Percentiles rank a stretch among this genome's conserved stretches.
phyloP scores from a whole-genome alignment of 2,888 invertebrate genomes.

The Morpho deidamia region DNA sequence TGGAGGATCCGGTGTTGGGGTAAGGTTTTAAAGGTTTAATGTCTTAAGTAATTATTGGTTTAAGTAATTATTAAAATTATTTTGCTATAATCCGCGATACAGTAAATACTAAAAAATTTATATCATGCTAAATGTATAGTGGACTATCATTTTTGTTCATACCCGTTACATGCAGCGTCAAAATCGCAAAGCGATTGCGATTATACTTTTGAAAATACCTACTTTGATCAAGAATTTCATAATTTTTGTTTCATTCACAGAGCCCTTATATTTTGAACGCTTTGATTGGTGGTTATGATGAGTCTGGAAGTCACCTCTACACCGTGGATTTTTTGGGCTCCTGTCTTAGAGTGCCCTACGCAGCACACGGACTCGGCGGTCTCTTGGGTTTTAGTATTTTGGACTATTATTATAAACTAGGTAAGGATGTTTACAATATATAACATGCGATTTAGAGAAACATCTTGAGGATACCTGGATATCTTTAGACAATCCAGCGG shows the following conservation, averaged over 20 bases:
- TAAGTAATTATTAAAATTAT: not conserved
- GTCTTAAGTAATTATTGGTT: not conserved
- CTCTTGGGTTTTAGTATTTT: constrained; percentile 91
- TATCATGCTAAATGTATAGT: too few relatives aligned
- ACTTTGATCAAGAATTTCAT: too few relatives aligned
- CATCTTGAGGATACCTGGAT: not conserved
- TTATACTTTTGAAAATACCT: too few relatives aligned
- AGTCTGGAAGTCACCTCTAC: constrained; percentile 87
- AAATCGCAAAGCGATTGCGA: too few relatives aligned
- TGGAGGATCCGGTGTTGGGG: constrained; percentile 88
- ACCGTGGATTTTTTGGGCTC: constrained; percentile 96
- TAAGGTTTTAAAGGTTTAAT: constrained; percentile 30
- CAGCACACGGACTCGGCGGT: constrained; percentile 96
- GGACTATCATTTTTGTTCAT: not conserved
- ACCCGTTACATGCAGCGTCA: not conserved
- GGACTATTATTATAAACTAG: constrained; percentile 88
- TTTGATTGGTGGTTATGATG: constrained; percentile 90
- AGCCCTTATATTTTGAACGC: constrained; percentile 44
- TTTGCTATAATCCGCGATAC: not conserved
- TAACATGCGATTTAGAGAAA: not conserved
- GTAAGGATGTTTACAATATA: constrained; percentile 54
- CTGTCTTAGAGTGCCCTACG: constrained; percentile 88
- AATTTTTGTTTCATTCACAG: constrained; percentile 2
- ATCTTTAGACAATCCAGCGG: not conserved
- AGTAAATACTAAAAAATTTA: too few relatives aligned